A percentile compares a stretch with the other conserved stretches of the same genome.
Evolutionary conservation across 1,140 invertebrate species (phyloP).

Genomic region (Aleiodes sp.): DNA sequence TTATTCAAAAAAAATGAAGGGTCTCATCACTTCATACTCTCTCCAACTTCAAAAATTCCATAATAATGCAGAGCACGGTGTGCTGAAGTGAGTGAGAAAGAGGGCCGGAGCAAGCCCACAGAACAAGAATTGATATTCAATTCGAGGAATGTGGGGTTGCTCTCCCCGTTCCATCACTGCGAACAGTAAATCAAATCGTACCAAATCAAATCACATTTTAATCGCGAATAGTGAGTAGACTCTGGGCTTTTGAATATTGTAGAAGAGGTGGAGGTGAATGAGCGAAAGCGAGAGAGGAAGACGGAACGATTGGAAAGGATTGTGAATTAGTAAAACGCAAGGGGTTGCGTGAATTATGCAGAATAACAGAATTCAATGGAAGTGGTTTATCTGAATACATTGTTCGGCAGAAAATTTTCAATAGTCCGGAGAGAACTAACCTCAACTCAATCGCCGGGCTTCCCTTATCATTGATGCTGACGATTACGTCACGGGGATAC

Average conservation of each 20-base stretch:
- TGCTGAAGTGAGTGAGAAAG: too few species aligned
- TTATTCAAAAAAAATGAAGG: too few species aligned
- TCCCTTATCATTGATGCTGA: constrained; percentile 56
- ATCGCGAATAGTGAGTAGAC: constrained; percentile 16
- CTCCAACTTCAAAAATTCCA: too few species aligned
- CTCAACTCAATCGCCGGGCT: constrained; percentile 54
- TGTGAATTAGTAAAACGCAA: neutral
- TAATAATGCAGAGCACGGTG: too few species aligned
- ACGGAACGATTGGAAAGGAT: neutral
- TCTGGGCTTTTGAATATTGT: too few species aligned
- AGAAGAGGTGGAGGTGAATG: neutral
- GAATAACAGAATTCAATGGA: neutral
- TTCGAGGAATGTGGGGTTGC: neutral
- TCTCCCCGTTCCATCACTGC: too few species aligned
- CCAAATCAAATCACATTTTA: constrained; percentile 33
- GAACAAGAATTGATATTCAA: constrained; percentile 34
- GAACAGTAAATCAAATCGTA: constrained; percentile 34
- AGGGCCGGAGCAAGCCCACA: neutral
- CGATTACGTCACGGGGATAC: constrained; percentile 54
- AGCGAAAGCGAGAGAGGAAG: too few species aligned
- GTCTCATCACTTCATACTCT: too few species aligned
- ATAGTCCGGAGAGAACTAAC: too few species aligned
- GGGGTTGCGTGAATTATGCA: neutral
- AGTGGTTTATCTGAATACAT: too few species aligned
- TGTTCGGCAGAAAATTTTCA: too few species aligned